Evolutionary conservation across 1,140 invertebrate genomes (phyloP), one percentile per base, ranked within the genome.

Genomic region (Globodera ellingtonae): DNA sequence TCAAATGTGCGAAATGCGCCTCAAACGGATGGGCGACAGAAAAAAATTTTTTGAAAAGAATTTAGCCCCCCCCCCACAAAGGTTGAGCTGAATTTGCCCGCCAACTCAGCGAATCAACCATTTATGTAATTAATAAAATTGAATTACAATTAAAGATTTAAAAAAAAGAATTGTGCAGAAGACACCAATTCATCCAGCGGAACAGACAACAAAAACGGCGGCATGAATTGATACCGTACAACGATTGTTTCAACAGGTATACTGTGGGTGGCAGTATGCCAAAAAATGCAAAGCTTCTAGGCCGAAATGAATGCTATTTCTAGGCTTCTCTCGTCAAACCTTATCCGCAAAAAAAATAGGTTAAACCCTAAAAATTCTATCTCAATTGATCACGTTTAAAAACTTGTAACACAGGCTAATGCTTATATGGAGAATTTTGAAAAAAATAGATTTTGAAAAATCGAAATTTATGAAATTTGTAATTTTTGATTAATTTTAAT

Each of bases 181-280:
- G 84, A 66, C 83, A 83, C 52, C 78, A 82, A 6, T 89, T 91
- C 73, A 89, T 91, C 15, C 85, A 87, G 69, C 89, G 91, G 82
- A 91, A 92, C 83, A 86, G 93, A 13, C 93, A 96, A 94, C 86
- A 95, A 89, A 97, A 97, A 89, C 91, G 95, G 13, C 94, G 97
- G 87, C 96, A 97, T 90, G 95, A 98, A 89, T 91, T 98, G 59
- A 96, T 98, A 84, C 95, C 96, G 0, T 97, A 97, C 91, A 98
- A 98, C 90, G 96, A 98, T 89, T 98, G 96, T 87, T 91, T 98
- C 6, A 97, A 98, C 90, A 94, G 95, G 90, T 95, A 50, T 50
- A 8, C 35, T 35, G 35, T 35, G 2, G 35, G 35, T 35, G 35
- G 35, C 35, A 35, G 0, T 35, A 35, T 35, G 35, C 35, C 35